phyloP scores from a whole-genome alignment of 2,113 vertebrate species.

The Caranx melampygus region DNA sequence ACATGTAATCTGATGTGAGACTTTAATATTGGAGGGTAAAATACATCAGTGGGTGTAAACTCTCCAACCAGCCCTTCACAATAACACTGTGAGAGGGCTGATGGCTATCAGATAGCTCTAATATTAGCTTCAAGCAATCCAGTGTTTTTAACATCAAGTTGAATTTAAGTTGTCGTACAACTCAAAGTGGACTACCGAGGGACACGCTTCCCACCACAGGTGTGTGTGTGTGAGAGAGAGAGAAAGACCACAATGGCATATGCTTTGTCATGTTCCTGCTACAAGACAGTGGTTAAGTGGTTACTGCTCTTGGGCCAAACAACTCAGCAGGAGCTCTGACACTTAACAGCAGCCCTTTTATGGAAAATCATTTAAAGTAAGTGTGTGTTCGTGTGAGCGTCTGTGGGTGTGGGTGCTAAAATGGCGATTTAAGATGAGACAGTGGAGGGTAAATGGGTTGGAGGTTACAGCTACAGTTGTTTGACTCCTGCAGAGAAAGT shows the following conservation, averaged over 20 bases:
- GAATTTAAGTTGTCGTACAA: slow-evolving; percentile 15
- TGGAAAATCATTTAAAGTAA: neutral
- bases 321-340: slow-evolving; percentile 33
- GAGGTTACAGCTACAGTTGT: neutral
- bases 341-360: neutral
- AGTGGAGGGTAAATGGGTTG: neutral
- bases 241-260: slow-evolving; percentile 2
- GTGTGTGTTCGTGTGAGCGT: neutral
- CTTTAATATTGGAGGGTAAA: slow-evolving; percentile 2
- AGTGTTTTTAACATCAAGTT: slow-evolving; percentile 3
- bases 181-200: neutral
- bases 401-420: neutral
- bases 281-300: slow-evolving; percentile 25
- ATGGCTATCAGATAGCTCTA: slow-evolving; percentile 7
- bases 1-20: slow-evolving; percentile 1
- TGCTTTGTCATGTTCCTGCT: slow-evolving; percentile 24
- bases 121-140: neutral
- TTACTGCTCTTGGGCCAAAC: slow-evolving; percentile 31
- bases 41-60: neutral
- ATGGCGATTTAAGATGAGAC: neutral
- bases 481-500: neutral
- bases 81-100: neutral
- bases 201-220: slow-evolving; percentile 7
- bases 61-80: neutral
- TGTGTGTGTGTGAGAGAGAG: neutral